These are phyloP conservation scores for Odontophorus gujanensis DNA, from an alignment of 2,113 vertebrate species.

Conservation along the genomic window DNA sequence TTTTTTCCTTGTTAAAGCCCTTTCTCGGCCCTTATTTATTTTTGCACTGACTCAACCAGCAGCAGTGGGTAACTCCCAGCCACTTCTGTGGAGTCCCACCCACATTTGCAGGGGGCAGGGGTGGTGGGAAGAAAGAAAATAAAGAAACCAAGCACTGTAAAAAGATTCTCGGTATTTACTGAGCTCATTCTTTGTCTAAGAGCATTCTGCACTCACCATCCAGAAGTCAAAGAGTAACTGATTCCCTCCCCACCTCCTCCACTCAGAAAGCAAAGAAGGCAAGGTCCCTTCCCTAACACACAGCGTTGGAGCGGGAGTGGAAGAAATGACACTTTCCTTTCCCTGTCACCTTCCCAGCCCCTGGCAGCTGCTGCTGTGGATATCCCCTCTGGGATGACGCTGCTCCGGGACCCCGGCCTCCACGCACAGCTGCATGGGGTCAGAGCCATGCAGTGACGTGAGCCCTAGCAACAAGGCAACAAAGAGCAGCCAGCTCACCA, in stretches of 20 bases:
- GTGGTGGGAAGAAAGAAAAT: accelerated
- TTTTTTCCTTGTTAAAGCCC: neutral
- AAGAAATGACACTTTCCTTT: neutral
- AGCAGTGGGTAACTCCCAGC: neutral
- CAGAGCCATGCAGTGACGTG: neutral
- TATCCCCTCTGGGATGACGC: neutral
- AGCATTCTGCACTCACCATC: accelerated
- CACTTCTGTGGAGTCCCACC: neutral
- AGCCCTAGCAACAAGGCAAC: neutral
- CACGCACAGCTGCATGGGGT: neutral
- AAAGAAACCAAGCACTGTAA: neutral
- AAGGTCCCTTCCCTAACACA: neutral
- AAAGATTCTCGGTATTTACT: neutral
- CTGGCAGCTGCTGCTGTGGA: neutral
- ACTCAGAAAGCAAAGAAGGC: accelerated
- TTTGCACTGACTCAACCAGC: neutral
- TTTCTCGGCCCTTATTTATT: neutral
- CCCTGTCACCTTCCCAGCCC: neutral
- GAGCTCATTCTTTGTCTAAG: neutral
- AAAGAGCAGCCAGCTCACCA: neutral
- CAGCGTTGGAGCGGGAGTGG: neutral
- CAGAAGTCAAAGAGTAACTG: neutral
- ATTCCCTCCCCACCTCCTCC: neutral
- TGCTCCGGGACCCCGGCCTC: neutral
- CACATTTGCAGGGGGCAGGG: neutral